Conservation (phyloP, 2,113 vertebrate species). For the Beaufortia kweichowensis region DNA sequence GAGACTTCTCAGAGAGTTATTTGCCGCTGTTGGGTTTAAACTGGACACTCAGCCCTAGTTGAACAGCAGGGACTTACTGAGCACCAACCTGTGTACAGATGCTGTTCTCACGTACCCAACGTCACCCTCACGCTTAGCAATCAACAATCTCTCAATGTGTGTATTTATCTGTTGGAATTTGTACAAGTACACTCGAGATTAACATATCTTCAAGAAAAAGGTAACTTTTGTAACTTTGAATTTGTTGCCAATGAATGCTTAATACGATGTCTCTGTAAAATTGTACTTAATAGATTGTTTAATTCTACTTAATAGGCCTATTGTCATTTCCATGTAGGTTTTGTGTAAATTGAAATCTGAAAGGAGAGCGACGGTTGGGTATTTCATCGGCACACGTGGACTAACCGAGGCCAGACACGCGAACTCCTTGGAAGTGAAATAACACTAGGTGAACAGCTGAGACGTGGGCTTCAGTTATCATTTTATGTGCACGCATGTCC, state of each 20-base stretch:
- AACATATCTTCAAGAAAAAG: slow-evolving; percentile 67
- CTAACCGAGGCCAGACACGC: slow-evolving; percentile 6
- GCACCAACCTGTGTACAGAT: slow-evolving; percentile 69
- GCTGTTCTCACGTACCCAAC: slow-evolving; percentile 68
- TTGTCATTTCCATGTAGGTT: slow-evolving; percentile 17
- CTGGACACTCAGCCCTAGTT: slow-evolving; percentile 33
- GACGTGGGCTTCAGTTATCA: slow-evolving; percentile 1
- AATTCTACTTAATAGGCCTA: slow-evolving; percentile 2
- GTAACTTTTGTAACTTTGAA: slow-evolving; percentile 29
- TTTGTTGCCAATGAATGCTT: slow-evolving; percentile 37
- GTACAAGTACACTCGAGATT: slow-evolving; percentile 72
- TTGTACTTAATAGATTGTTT: slow-evolving; percentile 31
- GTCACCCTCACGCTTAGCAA: slow-evolving; percentile 68
- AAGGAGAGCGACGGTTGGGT: neutral
- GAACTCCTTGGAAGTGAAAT: slow-evolving; percentile 25
- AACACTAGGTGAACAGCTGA: slow-evolving; percentile 9
- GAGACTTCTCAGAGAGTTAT: slow-evolving; percentile 17
- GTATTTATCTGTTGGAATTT: slow-evolving; percentile 73
- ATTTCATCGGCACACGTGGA: neutral
- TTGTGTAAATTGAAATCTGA: slow-evolving; percentile 3
- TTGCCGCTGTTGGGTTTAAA: slow-evolving; percentile 33
- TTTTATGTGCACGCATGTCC: slow-evolving; percentile 49
- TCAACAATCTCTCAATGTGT: slow-evolving; percentile 62
- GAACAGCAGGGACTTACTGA: slow-evolving; percentile 32
- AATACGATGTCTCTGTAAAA: slow-evolving; percentile 38